These are phyloP conservation scores for Phragmatobia fuliginosa DNA, from an alignment of 2,888 invertebrate species.

Conservation along the genomic window DNA sequence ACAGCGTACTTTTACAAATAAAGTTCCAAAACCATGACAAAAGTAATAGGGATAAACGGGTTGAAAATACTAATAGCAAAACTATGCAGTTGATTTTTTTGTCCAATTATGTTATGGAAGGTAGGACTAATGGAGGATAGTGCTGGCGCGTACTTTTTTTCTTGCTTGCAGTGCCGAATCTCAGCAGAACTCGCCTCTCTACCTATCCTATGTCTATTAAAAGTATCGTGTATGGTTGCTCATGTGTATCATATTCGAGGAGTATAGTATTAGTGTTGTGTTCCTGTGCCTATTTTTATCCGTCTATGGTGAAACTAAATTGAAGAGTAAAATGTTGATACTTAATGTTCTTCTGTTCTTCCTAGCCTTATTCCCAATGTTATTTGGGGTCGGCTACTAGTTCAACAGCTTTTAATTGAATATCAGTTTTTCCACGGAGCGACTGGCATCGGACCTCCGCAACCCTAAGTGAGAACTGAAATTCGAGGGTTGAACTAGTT, in stretches of 20 bases:
- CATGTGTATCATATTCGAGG: background rate
- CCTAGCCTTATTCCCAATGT: too few species aligned
- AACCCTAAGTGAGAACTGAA: too few species aligned
- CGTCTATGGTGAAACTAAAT: too few species aligned
- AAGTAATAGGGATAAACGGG: conserved; percentile 1
- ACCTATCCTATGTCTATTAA: conserved; percentile 21
- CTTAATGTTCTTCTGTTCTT: too few species aligned
- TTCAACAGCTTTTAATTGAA: too few species aligned
- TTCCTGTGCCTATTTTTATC: background rate
- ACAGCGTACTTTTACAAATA: background rate
- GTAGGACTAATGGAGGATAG: conserved; percentile 16
- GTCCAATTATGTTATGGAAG: conserved; percentile 4
- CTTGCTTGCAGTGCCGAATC: conserved; percentile 10
- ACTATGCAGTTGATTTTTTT: conserved; percentile 18
- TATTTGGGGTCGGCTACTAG: too few species aligned
- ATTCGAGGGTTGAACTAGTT: too few species aligned
- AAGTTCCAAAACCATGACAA: conserved; percentile 8
- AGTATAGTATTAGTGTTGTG: background rate
- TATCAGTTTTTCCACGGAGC: too few species aligned
- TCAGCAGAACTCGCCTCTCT: conserved; percentile 27
- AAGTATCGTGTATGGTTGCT: conserved; percentile 4
- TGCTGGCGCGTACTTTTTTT: conserved; percentile 11
- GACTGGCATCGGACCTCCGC: too few species aligned
- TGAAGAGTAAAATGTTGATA: too few species aligned
- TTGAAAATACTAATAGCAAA: conserved; percentile 15